Evolutionary conservation across 2,888 invertebrate genomes (phyloP).

Genomic region (Osedax fenrisi): DNA sequence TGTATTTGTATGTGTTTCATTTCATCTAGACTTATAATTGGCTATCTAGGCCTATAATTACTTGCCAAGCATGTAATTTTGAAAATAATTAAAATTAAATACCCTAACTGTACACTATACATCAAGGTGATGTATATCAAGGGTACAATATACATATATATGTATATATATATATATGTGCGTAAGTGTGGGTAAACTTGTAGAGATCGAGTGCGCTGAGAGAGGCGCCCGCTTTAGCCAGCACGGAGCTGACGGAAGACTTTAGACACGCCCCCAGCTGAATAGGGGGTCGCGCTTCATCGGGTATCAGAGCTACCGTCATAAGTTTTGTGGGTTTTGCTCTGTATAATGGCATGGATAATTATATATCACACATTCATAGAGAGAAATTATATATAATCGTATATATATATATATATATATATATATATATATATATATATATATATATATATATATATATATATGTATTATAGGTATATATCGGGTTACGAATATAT

Average conservation of each 20-base stretch:
- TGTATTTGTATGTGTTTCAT: too few species aligned
- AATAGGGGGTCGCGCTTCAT: not conserved
- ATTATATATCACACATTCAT: too few species aligned
- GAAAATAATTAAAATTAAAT: too few species aligned
- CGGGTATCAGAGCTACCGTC: not conserved
- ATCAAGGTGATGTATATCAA: too few species aligned
- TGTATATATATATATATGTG: too few species aligned
- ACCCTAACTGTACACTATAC: too few species aligned
- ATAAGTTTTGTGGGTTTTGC: not conserved
- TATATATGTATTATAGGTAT: not conserved
- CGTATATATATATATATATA: not conserved
- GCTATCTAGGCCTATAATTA: too few species aligned
- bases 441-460: not conserved
- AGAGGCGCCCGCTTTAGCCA: not conserved
- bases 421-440: not conserved
- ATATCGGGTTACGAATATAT: constrained; percentile 3
- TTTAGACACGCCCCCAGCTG: not conserved
- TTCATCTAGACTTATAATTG: too few species aligned
- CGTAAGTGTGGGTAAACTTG: too few species aligned
- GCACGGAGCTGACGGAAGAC: not conserved
- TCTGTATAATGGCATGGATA: not conserved
- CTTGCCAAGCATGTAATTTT: too few species aligned
- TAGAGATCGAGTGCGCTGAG: not conserved
- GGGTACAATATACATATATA: too few species aligned
- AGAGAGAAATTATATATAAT: too few species aligned